phyloP scores from a whole-genome alignment of 2,797 vertebrate species.

The Nyctalus aviator region DNA sequence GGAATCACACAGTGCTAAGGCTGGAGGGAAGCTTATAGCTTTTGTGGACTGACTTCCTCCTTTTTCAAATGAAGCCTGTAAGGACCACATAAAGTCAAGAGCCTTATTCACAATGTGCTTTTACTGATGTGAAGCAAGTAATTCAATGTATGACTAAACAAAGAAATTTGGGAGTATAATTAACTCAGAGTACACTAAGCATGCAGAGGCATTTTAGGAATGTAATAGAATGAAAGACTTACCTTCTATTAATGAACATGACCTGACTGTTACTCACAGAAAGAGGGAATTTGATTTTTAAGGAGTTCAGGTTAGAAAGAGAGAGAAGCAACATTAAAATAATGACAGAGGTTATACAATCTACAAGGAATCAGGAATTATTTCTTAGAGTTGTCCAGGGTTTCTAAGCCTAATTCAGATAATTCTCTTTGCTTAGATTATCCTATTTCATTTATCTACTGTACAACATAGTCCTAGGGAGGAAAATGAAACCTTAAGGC shows the following conservation, averaged over 20 bases:
- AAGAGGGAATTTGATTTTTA: background rate
- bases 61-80: background rate
- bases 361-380: background rate
- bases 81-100: background rate
- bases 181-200: background rate
- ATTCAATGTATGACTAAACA: slow-evolving; percentile 27
- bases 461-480: background rate
- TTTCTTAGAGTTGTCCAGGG: background rate
- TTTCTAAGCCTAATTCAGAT: slow-evolving; percentile 20
- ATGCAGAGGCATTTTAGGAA: background rate
- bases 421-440: slow-evolving; percentile 5
- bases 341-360: background rate
- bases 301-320: background rate
- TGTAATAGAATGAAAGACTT: slow-evolving; percentile 8
- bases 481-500: background rate
- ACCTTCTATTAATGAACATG: background rate
- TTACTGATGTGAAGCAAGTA: slow-evolving; percentile 24
- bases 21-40: background rate
- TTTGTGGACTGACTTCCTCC: background rate
- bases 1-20: background rate
- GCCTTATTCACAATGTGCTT: background rate
- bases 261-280: background rate
- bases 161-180: slow-evolving; percentile 39
- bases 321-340: background rate
- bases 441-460: background rate